Percentiles rank a stretch among this genome's conserved stretches.
phyloP scores from a whole-genome alignment of 92 coral and sea anemone genomes.

The Galaxea fascicularis region DNA sequence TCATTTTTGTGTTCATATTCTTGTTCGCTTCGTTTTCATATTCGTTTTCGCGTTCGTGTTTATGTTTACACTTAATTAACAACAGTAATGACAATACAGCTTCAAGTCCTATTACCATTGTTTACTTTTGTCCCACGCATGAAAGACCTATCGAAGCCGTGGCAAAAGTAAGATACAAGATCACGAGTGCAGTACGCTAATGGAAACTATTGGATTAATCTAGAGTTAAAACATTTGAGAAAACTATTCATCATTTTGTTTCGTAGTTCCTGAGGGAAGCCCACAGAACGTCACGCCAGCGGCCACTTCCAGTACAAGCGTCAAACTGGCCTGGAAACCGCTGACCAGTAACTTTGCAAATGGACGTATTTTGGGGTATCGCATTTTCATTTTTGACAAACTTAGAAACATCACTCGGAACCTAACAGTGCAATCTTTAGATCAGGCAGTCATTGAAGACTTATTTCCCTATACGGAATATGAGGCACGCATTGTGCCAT shows the following conservation, averaged over 20 bases:
- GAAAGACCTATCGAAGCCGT: too few species aligned
- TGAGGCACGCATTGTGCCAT: constrained; percentile 64
- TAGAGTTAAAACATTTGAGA: background rate
- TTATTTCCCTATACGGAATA: constrained; percentile 86
- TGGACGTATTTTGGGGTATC: constrained; percentile 79
- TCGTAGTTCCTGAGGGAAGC: constrained; percentile 59
- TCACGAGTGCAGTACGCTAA: too few species aligned
- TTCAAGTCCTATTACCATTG: too few species aligned
- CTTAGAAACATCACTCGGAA: constrained; percentile 57
- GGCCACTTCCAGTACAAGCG: constrained; percentile 27
- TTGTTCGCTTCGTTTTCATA: too few species aligned
- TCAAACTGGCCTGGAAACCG: constrained; percentile 65
- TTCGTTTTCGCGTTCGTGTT: too few species aligned
- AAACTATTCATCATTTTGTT: background rate
- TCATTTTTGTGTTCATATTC: too few species aligned
- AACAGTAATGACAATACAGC: too few species aligned
- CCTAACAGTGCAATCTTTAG: constrained; percentile 61
- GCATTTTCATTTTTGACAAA: constrained; percentile 59
- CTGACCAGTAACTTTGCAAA: constrained; percentile 46
- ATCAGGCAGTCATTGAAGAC: constrained; percentile 38
- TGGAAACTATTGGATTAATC: too few species aligned
- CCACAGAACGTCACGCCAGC: constrained; percentile 53
- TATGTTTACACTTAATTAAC: too few species aligned
- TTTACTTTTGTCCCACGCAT: too few species aligned
- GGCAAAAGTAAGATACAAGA: too few species aligned